phyloP scores from a whole-genome alignment of 2,888 invertebrate species.

The Enchytraeus crypticus region DNA sequence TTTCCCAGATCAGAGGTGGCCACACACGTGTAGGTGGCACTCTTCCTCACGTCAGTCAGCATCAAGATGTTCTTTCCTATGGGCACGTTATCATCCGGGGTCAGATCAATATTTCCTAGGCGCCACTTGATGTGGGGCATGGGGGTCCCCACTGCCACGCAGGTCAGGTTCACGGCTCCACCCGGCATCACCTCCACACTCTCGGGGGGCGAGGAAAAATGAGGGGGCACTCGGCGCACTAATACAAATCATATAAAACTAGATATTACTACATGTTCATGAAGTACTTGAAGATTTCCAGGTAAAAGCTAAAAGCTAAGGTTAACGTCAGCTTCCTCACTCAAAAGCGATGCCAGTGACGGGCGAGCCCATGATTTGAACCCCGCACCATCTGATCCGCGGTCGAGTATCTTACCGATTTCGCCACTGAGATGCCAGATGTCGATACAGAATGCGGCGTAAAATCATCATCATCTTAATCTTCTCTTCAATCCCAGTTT shows the following conservation, averaged over 20 bases:
- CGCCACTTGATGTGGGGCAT: constrained; percentile 82
- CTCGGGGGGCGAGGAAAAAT: constrained; percentile 88
- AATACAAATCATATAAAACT: too few relatives aligned
- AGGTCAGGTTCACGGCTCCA: constrained; percentile 83
- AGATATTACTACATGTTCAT: not conserved
- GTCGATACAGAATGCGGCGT: too few relatives aligned
- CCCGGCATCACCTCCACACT: constrained; percentile 83
- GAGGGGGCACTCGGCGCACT: constrained; percentile 90
- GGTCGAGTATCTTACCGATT: too few relatives aligned
- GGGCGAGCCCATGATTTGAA: too few relatives aligned
- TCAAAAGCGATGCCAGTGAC: too few relatives aligned
- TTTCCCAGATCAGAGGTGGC: constrained; percentile 90
- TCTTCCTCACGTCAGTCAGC: constrained; percentile 76
- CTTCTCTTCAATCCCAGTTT: too few relatives aligned
- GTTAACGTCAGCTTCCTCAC: too few relatives aligned
- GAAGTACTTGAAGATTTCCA: too few relatives aligned
- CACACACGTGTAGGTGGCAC: constrained; percentile 92
- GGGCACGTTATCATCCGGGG: constrained; percentile 59
- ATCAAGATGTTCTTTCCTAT: constrained; percentile 71
- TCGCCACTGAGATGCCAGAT: too few relatives aligned
- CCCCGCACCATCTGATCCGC: too few relatives aligned
- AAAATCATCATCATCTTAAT: too few relatives aligned
- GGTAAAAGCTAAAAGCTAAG: too few relatives aligned
- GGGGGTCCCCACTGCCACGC: constrained; percentile 93
- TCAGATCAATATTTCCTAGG: constrained; percentile 58